These are phyloP conservation scores for Galaxea fascicularis DNA, from an alignment of 92 coral and sea anemone genomes.

Conservation along the genomic window DNA sequence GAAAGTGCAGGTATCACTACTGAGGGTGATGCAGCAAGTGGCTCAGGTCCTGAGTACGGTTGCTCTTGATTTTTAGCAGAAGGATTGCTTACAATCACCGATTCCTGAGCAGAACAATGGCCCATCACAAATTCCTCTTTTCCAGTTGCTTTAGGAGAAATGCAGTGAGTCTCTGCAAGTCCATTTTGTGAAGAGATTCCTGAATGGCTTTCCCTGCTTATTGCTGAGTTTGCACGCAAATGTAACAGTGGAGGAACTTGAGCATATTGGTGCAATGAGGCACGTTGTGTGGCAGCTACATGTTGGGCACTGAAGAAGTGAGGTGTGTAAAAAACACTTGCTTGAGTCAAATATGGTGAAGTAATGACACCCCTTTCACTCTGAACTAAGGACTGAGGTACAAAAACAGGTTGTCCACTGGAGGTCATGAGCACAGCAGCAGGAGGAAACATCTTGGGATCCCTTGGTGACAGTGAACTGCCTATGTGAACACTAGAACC, in stretches of 20 bases:
- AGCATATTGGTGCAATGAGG: conserved; percentile 33
- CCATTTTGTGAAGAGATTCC: conserved; percentile 18
- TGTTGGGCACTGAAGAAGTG: conserved; percentile 75
- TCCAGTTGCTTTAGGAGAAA: conserved; percentile 7
- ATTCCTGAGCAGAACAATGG: conserved; percentile 33
- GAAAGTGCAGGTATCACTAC: conserved; percentile 38
- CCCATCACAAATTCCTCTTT: not conserved
- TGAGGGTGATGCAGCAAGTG: conserved; percentile 26
- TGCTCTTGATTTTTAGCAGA: conserved; percentile 24
- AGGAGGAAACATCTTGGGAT: conserved; percentile 57
- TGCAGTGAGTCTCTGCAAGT: conserved; percentile 5
- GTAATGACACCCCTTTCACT: conserved; percentile 59
- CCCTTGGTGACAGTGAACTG: conserved; percentile 32
- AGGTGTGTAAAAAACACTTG: conserved; percentile 83
- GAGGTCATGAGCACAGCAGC: conserved; percentile 61
- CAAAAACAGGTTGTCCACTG: conserved; percentile 68
- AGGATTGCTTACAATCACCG: conserved; percentile 39
- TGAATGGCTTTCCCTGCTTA: conserved; percentile 16
- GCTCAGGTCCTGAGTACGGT: conserved; percentile 25
- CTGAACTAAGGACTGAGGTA: conserved; percentile 71
- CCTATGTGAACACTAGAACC: conserved; percentile 14
- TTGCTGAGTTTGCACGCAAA: conserved; percentile 48
- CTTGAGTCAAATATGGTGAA: conserved; percentile 79
- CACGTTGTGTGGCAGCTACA: conserved; percentile 59
- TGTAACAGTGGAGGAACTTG: conserved; percentile 72